Evolutionary conservation across 1,140 invertebrate species (phyloP), one percentile per base, ranked within the genome.

Genomic region (Phocides pigmalion): DNA sequence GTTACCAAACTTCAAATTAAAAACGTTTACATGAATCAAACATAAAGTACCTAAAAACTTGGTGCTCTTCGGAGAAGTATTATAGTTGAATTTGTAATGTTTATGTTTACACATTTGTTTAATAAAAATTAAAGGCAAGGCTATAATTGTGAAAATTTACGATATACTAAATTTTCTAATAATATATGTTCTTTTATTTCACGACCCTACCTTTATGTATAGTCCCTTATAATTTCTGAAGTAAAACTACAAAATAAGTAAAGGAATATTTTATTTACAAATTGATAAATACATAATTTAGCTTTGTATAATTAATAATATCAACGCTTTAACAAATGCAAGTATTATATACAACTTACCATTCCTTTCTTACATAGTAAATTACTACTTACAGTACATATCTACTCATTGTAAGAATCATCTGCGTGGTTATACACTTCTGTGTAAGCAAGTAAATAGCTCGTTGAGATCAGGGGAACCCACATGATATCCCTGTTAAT

Each of bases 101-200:
- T 73, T 46, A 42, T 76, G 71, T 76, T 71, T 78, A 78, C 61
- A 66, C 76, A 75, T 74, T 77, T 79, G 71, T 78, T 82, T 77
- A 73, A 66, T 70, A 71, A 68, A 79, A 68, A 74, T 69, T 72
- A 68, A 76, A 62, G 25, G 49, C 61, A 66, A 70, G 66, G 67
- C 73, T 84, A 79, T 81, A 81, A 44, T 84, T 89, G 80, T 87
- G 69, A 82, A 84, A 84, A 81, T 81, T 84, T 79, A 80, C 74
- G 74, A 83, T 79, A 89, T 72, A 81, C 85, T 86, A 87, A 90
- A 84, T 87, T 89, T 88, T 87, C 74, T 84, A 88, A 82, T 84
- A 76, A 64, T 70, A 41, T 37, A 64, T 22, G 66, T 59, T 17
- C 78, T 86, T 86, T 89, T 75, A 84, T 82, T 87, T 71, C n/a